Conservation (phyloP, 2,797 vertebrate genomes). For the Sebastes nivosus region DNA sequence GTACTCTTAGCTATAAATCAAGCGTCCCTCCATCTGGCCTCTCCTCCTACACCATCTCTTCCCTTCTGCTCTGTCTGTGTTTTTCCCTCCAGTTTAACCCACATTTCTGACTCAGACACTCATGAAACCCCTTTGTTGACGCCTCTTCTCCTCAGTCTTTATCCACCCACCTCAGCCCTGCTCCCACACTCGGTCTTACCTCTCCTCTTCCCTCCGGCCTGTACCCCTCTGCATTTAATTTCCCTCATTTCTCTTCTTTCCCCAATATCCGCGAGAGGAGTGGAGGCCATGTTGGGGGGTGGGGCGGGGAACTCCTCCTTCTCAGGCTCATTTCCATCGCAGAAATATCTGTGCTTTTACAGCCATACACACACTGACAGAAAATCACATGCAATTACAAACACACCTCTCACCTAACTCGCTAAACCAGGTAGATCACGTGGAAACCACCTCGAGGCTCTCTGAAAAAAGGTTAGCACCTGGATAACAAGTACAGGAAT, state of each 20-base stretch:
- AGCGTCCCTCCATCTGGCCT: slow-evolving; percentile 26
- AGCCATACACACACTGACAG: not conserved
- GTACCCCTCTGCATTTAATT: slow-evolving; percentile 24
- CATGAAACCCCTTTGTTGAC: slow-evolving; percentile 14
- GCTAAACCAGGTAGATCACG: not conserved
- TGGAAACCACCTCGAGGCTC: not conserved
- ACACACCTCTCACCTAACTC: not conserved
- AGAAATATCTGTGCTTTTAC: slow-evolving; percentile 13
- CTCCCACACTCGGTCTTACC: slow-evolving; percentile 36
- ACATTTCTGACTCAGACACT: slow-evolving; percentile 59
- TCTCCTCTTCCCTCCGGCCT: slow-evolving; percentile 24
- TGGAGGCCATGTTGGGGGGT: slow-evolving; percentile 46
- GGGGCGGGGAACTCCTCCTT: slow-evolving; percentile 47
- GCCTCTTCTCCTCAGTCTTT: slow-evolving; percentile 23
- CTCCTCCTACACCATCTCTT: slow-evolving; percentile 34
- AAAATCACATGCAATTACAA: not conserved
- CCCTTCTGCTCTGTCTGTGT: not conserved
- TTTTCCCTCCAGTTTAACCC: slow-evolving; percentile 46
- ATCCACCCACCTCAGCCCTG: slow-evolving; percentile 32
- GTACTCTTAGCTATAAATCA: not conserved
- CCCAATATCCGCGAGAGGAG: slow-evolving; percentile 16
- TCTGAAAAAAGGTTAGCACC: not conserved
- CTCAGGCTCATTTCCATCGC: not conserved
- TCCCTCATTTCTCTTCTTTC: slow-evolving; percentile 3
- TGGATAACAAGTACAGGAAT: not conserved